Evolutionary conservation across 2,797 vertebrate species (phyloP).

Genomic region (Diceros bicornis): DNA sequence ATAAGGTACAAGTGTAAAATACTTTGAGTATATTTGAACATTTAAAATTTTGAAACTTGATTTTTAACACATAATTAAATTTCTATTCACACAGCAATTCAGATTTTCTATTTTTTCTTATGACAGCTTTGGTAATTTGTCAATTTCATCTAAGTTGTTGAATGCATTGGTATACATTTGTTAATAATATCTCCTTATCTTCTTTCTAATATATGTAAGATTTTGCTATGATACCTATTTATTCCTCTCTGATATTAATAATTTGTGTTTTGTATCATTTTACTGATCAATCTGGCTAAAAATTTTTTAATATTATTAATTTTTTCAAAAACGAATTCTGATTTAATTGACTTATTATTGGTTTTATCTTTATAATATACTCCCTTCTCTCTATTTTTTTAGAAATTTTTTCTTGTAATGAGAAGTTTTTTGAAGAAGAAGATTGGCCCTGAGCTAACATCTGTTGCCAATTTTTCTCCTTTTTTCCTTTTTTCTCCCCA

Average conservation of each 20-base stretch:
- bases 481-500: no score
- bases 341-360: neutral
- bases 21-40: neutral
- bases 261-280: neutral
- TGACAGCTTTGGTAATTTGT: neutral
- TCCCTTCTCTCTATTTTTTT: neutral
- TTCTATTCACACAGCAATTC: neutral
- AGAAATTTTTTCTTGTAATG: no score
- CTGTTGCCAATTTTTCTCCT: no score
- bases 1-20: neutral
- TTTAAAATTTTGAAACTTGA: neutral
- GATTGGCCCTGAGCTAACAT: no score
- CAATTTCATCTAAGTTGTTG: neutral
- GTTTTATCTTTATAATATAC: neutral
- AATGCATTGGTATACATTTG: neutral
- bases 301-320: neutral
- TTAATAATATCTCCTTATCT: neutral
- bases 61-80: neutral
- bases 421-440: no score
- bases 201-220: neutral
- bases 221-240: neutral
- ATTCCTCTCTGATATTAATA: neutral
- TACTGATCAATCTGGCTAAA: neutral
- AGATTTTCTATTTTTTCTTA: neutral
- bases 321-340: neutral